Evolutionary conservation across 2,888 invertebrate species (phyloP).

Genomic region (Hemithea aestivaria): DNA sequence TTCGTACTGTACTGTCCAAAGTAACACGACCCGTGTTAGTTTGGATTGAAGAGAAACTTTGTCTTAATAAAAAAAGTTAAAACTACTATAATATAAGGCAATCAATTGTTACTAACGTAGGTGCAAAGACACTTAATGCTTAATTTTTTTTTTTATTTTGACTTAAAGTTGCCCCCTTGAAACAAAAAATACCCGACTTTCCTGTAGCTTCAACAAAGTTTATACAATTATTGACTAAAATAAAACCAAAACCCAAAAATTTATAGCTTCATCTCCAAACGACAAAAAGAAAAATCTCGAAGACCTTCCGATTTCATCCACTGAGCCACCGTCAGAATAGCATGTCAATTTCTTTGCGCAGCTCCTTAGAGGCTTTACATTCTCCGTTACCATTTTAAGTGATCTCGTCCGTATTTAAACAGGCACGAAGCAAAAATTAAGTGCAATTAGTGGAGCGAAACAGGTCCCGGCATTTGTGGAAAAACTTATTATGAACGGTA

Average conservation of each 20-base stretch:
- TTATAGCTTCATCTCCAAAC: conserved; percentile 17
- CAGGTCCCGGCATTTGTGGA: conserved; percentile 67
- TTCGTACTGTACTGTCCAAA: too few relatives aligned
- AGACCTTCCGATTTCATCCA: conserved; percentile 8
- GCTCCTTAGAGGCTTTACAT: conserved; percentile 20
- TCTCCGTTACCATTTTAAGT: conserved; percentile 49
- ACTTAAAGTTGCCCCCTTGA: too few relatives aligned
- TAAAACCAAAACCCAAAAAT: neutral
- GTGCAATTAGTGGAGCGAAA: conserved; percentile 67
- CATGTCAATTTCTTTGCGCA: conserved; percentile 25
- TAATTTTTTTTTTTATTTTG: too few relatives aligned
- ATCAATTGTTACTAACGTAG: too few relatives aligned
- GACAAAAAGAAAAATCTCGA: conserved; percentile 9
- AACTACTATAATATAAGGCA: too few relatives aligned
- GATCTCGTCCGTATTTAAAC: conserved; percentile 60
- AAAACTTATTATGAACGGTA: conserved; percentile 43
- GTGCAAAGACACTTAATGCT: too few relatives aligned
- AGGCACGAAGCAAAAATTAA: conserved; percentile 71
- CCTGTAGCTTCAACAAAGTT: too few relatives aligned
- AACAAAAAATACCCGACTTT: too few relatives aligned
- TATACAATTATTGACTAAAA: too few relatives aligned
- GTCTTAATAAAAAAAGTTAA: too few relatives aligned
- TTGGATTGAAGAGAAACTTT: too few relatives aligned
- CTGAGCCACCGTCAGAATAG: conserved; percentile 13
- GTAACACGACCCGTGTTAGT: too few relatives aligned